phyloP scores from a whole-genome alignment of 30 jellyfish, hydroid and myxozoan genomes.

The Morbakka virulenta region DNA sequence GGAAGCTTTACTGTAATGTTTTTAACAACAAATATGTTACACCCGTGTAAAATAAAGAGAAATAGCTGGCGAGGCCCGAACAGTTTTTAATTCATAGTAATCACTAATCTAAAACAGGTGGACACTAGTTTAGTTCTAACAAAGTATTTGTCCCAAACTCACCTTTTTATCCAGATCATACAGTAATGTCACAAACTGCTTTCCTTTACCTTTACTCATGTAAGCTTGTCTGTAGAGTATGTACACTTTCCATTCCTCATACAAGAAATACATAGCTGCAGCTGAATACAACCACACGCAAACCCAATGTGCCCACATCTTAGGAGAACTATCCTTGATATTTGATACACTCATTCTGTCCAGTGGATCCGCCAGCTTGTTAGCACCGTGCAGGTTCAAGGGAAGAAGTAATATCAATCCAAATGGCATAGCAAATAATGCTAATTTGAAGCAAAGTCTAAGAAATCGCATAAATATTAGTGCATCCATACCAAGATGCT shows the following conservation, averaged over 20 bases:
- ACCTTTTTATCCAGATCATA: slow-evolving; percentile 82
- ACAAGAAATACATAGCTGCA: slow-evolving; percentile 43
- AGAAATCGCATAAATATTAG: slow-evolving; percentile 71
- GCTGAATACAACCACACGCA: slow-evolving; percentile 89
- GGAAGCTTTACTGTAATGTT: too few species aligned
- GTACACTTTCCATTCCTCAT: slow-evolving; percentile 80
- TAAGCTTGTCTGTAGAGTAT: slow-evolving; percentile 66
- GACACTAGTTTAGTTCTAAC: too few species aligned
- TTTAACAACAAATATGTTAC: too few species aligned
- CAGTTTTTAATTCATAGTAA: too few species aligned
- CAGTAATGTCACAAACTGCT: slow-evolving; percentile 66
- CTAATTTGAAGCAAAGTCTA: slow-evolving; percentile 55
- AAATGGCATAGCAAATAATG: slow-evolving; percentile 80
- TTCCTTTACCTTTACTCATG: slow-evolving; percentile 61
- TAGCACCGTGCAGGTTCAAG: slow-evolving; percentile 76
- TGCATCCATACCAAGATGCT: slow-evolving; percentile 95
- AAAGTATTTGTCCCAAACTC: background rate
- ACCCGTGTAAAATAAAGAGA: too few species aligned
- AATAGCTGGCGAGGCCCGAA: too few species aligned
- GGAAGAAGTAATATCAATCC: slow-evolving; percentile 87
- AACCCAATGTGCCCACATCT: slow-evolving; percentile 89
- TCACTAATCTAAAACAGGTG: too few species aligned
- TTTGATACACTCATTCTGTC: slow-evolving; percentile 86
- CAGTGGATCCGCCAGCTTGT: slow-evolving; percentile 62
- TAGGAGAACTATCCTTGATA: slow-evolving; percentile 47